Base-by-base conservation (phyloP, 2,888 invertebrate species). In the Trypoxylon attenuatum region DNA sequence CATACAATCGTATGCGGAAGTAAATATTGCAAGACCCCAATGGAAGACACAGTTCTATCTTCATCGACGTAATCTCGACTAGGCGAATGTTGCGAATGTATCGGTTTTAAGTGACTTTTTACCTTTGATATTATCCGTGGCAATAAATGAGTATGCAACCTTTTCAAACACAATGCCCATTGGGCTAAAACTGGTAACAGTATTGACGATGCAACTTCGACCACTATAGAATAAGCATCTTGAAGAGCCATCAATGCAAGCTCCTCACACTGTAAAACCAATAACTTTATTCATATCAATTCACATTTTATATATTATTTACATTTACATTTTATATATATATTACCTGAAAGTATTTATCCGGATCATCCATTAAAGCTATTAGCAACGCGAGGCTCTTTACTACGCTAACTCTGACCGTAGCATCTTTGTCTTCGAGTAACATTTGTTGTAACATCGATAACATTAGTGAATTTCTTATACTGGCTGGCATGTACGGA, bases 371-470 rank as follows among this genome's bases (percentile, higher is more conserved):
- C 84, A 92, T 90, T 56, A 91, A 89, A n/a, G 90, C 89, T 42
- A 91, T 88, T 22, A 93, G 87, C 4, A 92, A 83, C 0, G 92
- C 89, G 22, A 93, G 86, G 78, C 91, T 91, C 73, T 88, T 88
- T 2, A 92, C 89, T 5, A 90, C 91, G n/a, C 90, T 89, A 64
- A 89, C 89, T 66, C 92, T 85, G 1, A 93, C 92, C 46, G 85
- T 80, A 19, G 91, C 89, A 70, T 91, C 91, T 71, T 90, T 90
- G 78, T 93, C 93, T 71, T 93, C 92, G 23, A 88, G 83, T 55
- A 92, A 82, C 90, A 93, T 90, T 87, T 93, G 93, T 78, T 92
- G 91, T 29, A 93, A 85, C 90, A 93, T 93, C 8, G 93, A 92
- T 43, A 93, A 86, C 82, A 93, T 89, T 25, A 93, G 84, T 0